phyloP scores from a whole-genome alignment of 2,797 vertebrate species.

The Limnodromus scolopaceus region DNA sequence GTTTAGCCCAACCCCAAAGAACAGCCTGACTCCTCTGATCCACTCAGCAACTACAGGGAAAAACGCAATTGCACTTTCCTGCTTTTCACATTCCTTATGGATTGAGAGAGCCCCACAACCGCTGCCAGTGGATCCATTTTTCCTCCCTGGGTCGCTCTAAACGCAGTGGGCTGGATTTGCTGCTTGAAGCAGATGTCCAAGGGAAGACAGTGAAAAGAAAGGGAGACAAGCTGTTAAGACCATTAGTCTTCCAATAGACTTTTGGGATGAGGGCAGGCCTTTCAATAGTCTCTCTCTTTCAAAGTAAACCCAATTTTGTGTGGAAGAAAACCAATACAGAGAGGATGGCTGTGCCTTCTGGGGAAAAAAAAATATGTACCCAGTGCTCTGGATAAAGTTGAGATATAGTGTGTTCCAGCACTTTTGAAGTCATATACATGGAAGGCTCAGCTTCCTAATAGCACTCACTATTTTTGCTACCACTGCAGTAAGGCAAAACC shows the following conservation, averaged over 20 bases:
- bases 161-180: not conserved
- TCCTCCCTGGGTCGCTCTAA: not conserved
- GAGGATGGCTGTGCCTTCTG: not conserved
- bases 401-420: not conserved
- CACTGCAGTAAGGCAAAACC: not conserved
- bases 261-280: not conserved
- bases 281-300: not conserved
- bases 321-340: not conserved
- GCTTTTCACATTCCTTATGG: not conserved
- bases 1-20: not conserved
- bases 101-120: rapidly evolving
- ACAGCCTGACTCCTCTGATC: not conserved
- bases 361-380: not conserved
- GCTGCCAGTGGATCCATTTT: not conserved
- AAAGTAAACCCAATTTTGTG: not conserved
- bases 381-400: not conserved
- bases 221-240: not conserved
- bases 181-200: not conserved
- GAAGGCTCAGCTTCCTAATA: not conserved
- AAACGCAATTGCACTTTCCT: not conserved
- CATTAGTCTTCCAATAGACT: not conserved
- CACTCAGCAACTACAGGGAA: not conserved
- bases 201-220: not conserved
- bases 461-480: not conserved
- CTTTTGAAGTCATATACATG: not conserved